phyloP scores from a whole-genome alignment of 2,888 invertebrate species.

The Thera obeliscata region DNA sequence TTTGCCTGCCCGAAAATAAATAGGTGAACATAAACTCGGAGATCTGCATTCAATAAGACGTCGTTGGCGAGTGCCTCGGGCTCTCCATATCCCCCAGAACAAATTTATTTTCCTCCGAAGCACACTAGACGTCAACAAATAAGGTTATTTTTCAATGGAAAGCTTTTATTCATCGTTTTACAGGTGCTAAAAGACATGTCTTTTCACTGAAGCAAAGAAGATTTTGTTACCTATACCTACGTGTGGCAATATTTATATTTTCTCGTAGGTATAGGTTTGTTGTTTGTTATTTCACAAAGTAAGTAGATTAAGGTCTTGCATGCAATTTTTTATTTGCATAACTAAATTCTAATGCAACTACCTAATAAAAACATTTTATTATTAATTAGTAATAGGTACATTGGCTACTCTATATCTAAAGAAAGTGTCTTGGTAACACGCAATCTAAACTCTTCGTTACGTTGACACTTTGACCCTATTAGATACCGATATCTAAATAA shows the following conservation, averaged over 20 bases:
- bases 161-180: constrained; percentile 65
- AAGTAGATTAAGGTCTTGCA: too few relatives aligned
- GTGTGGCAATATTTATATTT: too few relatives aligned
- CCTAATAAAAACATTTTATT: too few relatives aligned
- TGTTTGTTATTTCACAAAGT: too few relatives aligned
- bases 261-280: too few relatives aligned
- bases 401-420: too few relatives aligned
- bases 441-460: background rate
- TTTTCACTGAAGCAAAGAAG: background rate
- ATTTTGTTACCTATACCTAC: too few relatives aligned
- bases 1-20: constrained; percentile 49
- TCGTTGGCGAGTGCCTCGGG: constrained; percentile 65
- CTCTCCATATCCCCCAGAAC: constrained; percentile 69
- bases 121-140: constrained; percentile 81
- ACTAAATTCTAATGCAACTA: too few relatives aligned
- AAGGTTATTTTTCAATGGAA: constrained; percentile 79
- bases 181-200: constrained; percentile 52
- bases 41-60: constrained; percentile 70
- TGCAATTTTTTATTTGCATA: too few relatives aligned
- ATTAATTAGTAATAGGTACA: too few relatives aligned
- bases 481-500: constrained; percentile 5
- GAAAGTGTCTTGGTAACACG: background rate
- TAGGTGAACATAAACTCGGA: constrained; percentile 51
- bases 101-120: constrained; percentile 79
- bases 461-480: constrained; percentile 1